A percentile compares a stretch with the other conserved stretches of the same genome.
phyloP scores from a whole-genome alignment of 2,113 vertebrate genomes.

The Eudyptes chrysolophus region DNA sequence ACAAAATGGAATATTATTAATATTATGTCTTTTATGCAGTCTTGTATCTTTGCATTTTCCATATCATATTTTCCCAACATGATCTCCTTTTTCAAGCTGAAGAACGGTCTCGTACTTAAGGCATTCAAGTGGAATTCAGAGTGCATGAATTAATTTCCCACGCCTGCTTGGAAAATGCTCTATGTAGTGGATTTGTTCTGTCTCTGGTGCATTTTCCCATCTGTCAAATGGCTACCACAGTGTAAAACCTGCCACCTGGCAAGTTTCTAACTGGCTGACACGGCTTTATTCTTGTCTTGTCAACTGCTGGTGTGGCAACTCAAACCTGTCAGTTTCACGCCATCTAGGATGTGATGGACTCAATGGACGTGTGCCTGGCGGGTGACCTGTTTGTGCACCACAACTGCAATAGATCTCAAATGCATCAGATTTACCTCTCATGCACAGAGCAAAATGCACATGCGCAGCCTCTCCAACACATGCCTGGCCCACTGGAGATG shows the following conservation, averaged over 20 bases:
- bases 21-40: neutral
- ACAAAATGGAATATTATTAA: neutral
- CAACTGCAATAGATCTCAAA: neutral
- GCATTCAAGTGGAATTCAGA: neutral
- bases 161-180: neutral
- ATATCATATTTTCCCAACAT: neutral
- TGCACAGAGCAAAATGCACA: neutral
- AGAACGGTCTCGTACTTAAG: neutral
- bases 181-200: neutral
- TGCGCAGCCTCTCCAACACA: rapidly evolving
- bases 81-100: neutral
- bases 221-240: neutral
- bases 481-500: neutral
- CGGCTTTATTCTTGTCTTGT: neutral
- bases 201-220: neutral
- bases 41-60: neutral
- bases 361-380: neutral
- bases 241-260: neutral
- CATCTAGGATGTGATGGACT: neutral
- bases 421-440: neutral
- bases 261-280: neutral
- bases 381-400: neutral
- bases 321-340: neutral
- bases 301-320: neutral
- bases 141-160: neutral